Evolutionary conservation across 2,888 invertebrate genomes (phyloP), one percentile per base, ranked within the genome.

Genomic region (Ceratothoa steindachneri): DNA sequence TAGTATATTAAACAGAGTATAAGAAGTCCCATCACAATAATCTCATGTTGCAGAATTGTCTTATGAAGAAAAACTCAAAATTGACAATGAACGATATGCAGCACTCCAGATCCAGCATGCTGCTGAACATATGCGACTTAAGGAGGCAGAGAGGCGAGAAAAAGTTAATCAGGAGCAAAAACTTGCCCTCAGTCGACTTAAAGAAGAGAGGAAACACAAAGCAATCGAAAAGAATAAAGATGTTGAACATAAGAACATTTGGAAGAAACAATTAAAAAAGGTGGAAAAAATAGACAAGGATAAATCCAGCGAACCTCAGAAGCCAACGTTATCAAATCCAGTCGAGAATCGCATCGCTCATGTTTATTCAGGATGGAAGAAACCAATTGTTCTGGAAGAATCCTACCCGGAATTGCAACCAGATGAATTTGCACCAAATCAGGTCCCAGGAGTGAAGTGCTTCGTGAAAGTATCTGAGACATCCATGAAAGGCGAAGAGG

Each of bases 391-490:
- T 19, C 41, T 78, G 55, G 78, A 78, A 28, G 78, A 78, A 67
- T 55, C 52, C 27, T 78, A 78, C 64, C 78, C 78, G 52, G 73
- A 73, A 70, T 67, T 78, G 12, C 68, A 73, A 30, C 73, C 78
- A 5, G 71, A 67, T 60, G 78, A 78, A 67, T 78, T 78, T 76
- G 73, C 78, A 29, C 78, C 78, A 3, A 78, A 75, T 55, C 75
- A 75, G 29, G 75, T 78, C 65, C 78, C 78, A 65, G 78, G 78
- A 73, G 78, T 78, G 53, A 78, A 78, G 24, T 78, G 78, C 27
- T 78, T 78, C 55, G 75, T 78, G n/a, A 75, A 75, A 27, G 78
- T 78, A 51, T 78, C 78, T 27, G 78, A 78, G 51, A 78, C 78
- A 19, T 78, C 78, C 27, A 68, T 78, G 19, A 73, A 75, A 66